Percentiles rank a stretch among this genome's conserved stretches.
These are phyloP conservation scores for Ageneiosus marmoratus DNA, from an alignment of 2,113 vertebrate genomes.

Conservation along the genomic window DNA sequence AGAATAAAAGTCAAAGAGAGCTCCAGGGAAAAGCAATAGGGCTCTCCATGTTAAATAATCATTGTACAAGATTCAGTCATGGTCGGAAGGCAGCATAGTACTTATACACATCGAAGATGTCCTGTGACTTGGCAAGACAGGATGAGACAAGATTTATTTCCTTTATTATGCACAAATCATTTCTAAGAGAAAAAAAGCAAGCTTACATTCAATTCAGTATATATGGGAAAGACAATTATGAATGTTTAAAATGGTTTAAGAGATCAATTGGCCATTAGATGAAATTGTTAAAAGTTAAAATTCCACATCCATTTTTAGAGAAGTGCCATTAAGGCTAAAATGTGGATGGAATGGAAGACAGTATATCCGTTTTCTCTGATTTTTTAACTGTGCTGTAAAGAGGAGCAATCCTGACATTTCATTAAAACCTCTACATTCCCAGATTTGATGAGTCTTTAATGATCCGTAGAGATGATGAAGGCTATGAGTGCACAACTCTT, in stretches of 20 bases:
- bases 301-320: background rate
- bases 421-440: background rate
- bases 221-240: background rate
- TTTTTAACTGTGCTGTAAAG: background rate
- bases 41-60: constrained; percentile 20
- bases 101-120: background rate
- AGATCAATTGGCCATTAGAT: background rate
- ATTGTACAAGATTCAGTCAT: background rate
- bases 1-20: constrained; percentile 23
- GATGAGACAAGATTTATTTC: background rate
- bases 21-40: constrained; percentile 10
- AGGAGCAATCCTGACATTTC: background rate
- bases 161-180: background rate
- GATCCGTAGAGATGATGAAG: background rate
- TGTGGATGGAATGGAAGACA: background rate
- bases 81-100: background rate
- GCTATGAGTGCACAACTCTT: background rate
- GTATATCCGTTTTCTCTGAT: background rate
- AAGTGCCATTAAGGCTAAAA: background rate
- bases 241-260: background rate
- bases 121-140: background rate
- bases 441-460: background rate
- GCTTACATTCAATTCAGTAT: background rate
- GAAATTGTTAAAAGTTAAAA: background rate
- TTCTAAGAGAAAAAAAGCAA: background rate